phyloP scores from a whole-genome alignment of 2,797 vertebrate species.

The Brotogeris chrysoptera region DNA sequence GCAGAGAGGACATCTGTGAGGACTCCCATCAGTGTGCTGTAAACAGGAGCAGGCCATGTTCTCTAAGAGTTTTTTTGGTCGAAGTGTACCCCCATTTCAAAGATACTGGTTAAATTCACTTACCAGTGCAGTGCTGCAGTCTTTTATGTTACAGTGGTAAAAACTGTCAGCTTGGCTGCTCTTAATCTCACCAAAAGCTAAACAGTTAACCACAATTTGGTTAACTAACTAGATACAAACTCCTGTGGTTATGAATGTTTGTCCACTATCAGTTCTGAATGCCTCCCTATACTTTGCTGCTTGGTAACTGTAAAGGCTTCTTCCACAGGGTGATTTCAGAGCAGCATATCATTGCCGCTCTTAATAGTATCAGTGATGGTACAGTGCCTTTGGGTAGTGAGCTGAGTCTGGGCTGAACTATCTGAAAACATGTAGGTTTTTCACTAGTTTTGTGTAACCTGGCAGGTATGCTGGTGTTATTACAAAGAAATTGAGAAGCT shows the following conservation, averaged over 20 bases:
- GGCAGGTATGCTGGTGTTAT: not conserved
- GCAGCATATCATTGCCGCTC: not conserved
- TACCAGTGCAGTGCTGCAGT: not conserved
- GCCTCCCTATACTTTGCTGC: not conserved
- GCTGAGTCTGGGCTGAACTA: not conserved
- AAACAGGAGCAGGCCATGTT: not conserved
- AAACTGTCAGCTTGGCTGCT: not conserved
- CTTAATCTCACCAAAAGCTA: not conserved
- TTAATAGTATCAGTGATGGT: not conserved
- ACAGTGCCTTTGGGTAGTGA: not conserved
- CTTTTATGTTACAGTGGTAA: not conserved
- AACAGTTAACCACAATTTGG: not conserved
- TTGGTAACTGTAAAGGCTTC: not conserved
- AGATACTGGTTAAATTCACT: not conserved
- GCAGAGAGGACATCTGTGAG: not conserved
- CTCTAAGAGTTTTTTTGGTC: not conserved
- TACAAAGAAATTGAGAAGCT: not conserved
- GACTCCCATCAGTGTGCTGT: not conserved
- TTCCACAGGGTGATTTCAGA: not conserved
- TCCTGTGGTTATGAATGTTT: not conserved
- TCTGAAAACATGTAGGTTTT: not conserved
- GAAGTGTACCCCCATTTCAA: not conserved
- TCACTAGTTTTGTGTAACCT: not conserved
- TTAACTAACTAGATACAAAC: not conserved
- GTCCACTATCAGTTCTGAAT: not conserved